phyloP scores from a whole-genome alignment of 2,113 vertebrate genomes.

The Gavia stellata region DNA sequence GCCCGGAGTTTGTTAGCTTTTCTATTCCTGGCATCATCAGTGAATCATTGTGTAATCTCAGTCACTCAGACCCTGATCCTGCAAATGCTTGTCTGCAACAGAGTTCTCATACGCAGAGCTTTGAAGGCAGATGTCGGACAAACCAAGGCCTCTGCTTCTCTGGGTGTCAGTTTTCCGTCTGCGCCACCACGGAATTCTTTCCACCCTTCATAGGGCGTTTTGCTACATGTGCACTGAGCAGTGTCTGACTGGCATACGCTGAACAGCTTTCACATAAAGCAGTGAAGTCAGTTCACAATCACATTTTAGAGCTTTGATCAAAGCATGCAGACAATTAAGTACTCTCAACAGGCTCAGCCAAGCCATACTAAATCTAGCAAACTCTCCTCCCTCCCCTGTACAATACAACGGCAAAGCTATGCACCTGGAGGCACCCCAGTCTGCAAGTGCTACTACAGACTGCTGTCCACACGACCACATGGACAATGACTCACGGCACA shows the following conservation, averaged over 20 bases:
- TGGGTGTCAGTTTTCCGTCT: not conserved
- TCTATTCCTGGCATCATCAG: slow-evolving; percentile 14
- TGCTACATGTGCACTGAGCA: not conserved
- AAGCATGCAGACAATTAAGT: not conserved
- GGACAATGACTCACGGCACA: not conserved
- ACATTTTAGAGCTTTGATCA: not conserved
- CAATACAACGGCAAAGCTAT: fast-evolving
- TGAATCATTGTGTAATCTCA: slow-evolving; percentile 7
- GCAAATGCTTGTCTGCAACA: not conserved
- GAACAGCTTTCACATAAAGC: not conserved
- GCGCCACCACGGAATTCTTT: not conserved
- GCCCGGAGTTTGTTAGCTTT: slow-evolving; percentile 7
- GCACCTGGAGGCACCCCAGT: not conserved
- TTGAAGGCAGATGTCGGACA: not conserved
- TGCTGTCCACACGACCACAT: not conserved
- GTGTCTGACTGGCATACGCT: fast-evolving
- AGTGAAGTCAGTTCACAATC: not conserved
- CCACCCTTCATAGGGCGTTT: not conserved
- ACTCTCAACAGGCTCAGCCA: not conserved
- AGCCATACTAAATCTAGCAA: not conserved
- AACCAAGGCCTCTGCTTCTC: not conserved
- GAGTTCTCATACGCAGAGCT: not conserved
- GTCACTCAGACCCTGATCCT: not conserved
- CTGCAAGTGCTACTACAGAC: too few relatives aligned
- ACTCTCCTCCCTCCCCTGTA: not conserved